phyloP scores from a whole-genome alignment of 2,113 vertebrate species.

The Lophura nycthemera region DNA sequence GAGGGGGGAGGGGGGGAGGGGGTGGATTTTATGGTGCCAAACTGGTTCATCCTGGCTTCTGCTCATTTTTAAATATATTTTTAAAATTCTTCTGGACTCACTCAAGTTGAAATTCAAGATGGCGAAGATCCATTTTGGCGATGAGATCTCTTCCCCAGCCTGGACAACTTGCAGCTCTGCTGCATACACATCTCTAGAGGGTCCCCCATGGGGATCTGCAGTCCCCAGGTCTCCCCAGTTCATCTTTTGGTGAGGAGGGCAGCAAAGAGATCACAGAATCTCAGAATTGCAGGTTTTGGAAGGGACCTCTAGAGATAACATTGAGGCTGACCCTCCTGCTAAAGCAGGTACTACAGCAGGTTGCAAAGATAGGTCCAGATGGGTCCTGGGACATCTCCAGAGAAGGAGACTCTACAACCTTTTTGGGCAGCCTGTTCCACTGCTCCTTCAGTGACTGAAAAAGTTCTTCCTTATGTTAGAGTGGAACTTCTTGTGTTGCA shows the following conservation, averaged over 20 bases:
- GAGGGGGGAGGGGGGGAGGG: neutral
- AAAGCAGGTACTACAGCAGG: no score
- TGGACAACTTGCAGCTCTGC: neutral
- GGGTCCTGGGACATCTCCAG: no score
- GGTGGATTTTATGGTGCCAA: neutral
- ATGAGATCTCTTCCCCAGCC: neutral
- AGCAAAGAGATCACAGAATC: neutral
- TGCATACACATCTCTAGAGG: neutral
- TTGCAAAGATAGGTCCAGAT: no score
- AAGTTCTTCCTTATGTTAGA: no score
- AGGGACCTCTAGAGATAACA: no score
- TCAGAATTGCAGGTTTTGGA: no score
- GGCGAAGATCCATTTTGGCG: neutral
- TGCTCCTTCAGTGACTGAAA: no score
- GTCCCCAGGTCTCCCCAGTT: neutral
- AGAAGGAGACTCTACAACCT: no score
- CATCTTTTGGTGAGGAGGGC: neutral
- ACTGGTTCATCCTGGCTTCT: neutral
- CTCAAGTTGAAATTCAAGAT: neutral
- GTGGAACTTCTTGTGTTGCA: no score
- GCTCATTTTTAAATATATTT: neutral
- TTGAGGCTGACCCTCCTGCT: no score
- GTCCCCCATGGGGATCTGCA: neutral
- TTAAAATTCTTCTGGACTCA: neutral
- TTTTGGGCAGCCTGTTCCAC: no score